Evolutionary conservation across 2,113 vertebrate genomes (phyloP).

Genomic region (Hippocampus abdominalis): DNA sequence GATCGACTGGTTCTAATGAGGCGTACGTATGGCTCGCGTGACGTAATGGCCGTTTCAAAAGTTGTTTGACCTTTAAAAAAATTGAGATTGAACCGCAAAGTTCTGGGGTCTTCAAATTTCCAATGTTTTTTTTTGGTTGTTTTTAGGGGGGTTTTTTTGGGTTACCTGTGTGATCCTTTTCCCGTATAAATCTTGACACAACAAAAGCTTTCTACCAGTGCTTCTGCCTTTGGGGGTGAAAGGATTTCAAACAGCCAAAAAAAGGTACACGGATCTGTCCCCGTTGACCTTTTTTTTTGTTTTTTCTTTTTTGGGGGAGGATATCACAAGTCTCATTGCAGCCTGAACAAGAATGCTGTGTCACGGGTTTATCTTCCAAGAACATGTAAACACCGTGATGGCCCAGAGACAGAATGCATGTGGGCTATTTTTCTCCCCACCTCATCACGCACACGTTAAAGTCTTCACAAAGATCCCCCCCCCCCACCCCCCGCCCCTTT

Average conservation of each 20-base stretch:
- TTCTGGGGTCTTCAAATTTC: neutral
- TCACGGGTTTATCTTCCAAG: constrained; percentile 5
- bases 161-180: neutral
- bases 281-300: neutral
- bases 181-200: neutral
- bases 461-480: neutral
- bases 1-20: neutral
- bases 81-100: neutral
- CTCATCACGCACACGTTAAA: neutral
- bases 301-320: too few relatives aligned
- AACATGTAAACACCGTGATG: neutral
- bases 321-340: neutral
- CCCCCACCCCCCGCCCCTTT: neutral
- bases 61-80: neutral
- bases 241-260: neutral
- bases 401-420: neutral
- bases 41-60: neutral
- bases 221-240: neutral
- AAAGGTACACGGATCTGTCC: neutral
- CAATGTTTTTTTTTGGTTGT: neutral
- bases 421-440: neutral
- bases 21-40: neutral
- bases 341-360: neutral
- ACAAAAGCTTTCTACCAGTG: neutral
- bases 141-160: too few relatives aligned